These are phyloP conservation scores for Nettapus auritus DNA, from an alignment of 2,113 vertebrate species.

Conservation along the genomic window DNA sequence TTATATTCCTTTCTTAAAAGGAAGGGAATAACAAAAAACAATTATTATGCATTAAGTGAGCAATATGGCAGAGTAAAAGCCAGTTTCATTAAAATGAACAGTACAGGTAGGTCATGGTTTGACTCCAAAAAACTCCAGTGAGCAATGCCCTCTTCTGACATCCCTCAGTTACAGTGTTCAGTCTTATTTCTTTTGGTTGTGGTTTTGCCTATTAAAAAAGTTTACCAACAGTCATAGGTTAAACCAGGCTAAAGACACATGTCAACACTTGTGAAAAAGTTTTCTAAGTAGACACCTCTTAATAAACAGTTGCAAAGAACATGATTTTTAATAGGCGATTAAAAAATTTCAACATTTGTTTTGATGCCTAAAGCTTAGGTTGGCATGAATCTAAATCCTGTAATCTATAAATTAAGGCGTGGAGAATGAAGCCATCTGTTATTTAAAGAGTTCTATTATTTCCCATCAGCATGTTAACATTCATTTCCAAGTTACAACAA, in stretches of 20 bases:
- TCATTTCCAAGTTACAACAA: constrained; percentile 52
- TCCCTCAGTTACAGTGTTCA: rapidly evolving
- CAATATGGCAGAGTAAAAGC: background rate
- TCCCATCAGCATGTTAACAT: background rate
- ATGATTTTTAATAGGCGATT: background rate
- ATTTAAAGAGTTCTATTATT: constrained; percentile 36
- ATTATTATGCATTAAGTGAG: background rate
- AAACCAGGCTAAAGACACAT: background rate
- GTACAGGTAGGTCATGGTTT: background rate
- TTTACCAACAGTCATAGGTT: background rate
- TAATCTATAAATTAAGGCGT: constrained; percentile 49
- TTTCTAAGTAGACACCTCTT: background rate
- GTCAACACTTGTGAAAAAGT: background rate
- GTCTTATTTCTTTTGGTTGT: background rate
- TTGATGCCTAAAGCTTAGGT: constrained; percentile 30
- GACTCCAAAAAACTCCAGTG: background rate
- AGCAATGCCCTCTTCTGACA: background rate
- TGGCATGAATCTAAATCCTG: constrained; percentile 24
- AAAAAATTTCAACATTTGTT: constrained; percentile 31
- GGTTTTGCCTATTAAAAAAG: constrained; percentile 24
- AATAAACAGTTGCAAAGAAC: background rate
- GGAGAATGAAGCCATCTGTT: constrained; percentile 57
- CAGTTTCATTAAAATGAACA: background rate
- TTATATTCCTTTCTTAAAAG: background rate
- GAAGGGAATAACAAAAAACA: rapidly evolving